Conservation (phyloP, 2,113 vertebrate genomes). For the Cottus gobio region DNA sequence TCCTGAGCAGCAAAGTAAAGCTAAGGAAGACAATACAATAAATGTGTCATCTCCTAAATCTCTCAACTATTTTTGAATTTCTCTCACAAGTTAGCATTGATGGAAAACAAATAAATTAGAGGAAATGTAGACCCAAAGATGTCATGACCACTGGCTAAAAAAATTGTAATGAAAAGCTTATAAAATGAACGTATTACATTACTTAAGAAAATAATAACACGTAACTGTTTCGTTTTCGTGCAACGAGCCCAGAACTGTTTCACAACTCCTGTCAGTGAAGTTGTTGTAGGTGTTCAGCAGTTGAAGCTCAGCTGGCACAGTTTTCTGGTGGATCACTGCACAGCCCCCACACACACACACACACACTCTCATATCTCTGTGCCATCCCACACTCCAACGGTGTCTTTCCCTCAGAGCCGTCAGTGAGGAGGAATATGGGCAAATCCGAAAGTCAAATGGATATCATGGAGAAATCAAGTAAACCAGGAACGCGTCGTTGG, state of each 20-base stretch:
- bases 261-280: constrained; percentile 60
- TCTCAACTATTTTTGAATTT: not conserved
- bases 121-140: not conserved
- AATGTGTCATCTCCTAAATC: not conserved
- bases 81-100: not conserved
- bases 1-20: not conserved
- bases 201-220: not conserved
- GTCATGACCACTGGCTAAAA: no score
- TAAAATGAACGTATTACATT: not conserved
- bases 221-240: constrained; percentile 23
- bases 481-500: constrained; percentile 84
- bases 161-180: not conserved
- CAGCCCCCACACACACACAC: constrained; percentile 64
- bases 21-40: not conserved
- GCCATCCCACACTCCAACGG: constrained; percentile 63
- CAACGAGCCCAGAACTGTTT: constrained; percentile 43
- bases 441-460: constrained; percentile 93
- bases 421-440: constrained; percentile 87
- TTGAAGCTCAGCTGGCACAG: constrained; percentile 66
- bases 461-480: constrained; percentile 90
- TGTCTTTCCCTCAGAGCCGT: constrained; percentile 65
- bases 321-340: constrained; percentile 65
- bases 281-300: constrained; percentile 73
- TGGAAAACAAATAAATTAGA: not conserved
- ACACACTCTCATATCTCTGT: constrained; percentile 44